Base-by-base conservation (phyloP, 2,888 invertebrate genomes). In the Oscheius myriophilus region DNA sequence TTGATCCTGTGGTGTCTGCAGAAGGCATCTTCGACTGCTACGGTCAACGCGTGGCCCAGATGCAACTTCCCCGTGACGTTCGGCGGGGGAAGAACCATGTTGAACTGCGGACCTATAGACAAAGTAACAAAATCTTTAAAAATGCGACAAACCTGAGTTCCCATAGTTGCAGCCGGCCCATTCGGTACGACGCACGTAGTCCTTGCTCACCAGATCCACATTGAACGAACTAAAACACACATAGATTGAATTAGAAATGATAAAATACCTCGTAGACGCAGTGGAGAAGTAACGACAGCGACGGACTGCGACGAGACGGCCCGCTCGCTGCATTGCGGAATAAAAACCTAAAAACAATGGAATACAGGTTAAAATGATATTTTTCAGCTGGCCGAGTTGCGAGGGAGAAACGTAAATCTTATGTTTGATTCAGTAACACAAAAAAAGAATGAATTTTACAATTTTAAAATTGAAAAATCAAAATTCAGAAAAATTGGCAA, bases 11-110 rank as follows among this genome's bases (percentile, higher is more conserved):
- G 88, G 91, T 93, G 96, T 88, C 96, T 91, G 0, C 93, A 92
- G 23, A 99, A 90, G 16, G 93, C 91, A 89, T 98, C 98, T 89
- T 98, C 92, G n/a, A 99, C 92, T 26, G 96, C 92, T 86, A 93
- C 93, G 1, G 97, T 97, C 6, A 99, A 90, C 0, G 96, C 97
- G 88, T 99, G 98, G 0, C 98, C 98, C 71, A 98, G 91, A 90
- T 98, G 98, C 53, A 99, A 90, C 11, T 91, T 91, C 0, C 98
- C 98, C 0, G 98, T 98, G 1, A 98, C 95, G 89, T 98, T 99
- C 0, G 98, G 98, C 0, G 98, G 98, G 1, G 98, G 98, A 1
- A 85, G 71, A 12, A 84, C 76, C 80, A 85, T 81, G 51, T 73
- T 69, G 45, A 80, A 81, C 9, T 71, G 49, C 54, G 52, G 59